phyloP scores from a whole-genome alignment of 1,140 invertebrate genomes.

The Acromyrmex heyeri region DNA sequence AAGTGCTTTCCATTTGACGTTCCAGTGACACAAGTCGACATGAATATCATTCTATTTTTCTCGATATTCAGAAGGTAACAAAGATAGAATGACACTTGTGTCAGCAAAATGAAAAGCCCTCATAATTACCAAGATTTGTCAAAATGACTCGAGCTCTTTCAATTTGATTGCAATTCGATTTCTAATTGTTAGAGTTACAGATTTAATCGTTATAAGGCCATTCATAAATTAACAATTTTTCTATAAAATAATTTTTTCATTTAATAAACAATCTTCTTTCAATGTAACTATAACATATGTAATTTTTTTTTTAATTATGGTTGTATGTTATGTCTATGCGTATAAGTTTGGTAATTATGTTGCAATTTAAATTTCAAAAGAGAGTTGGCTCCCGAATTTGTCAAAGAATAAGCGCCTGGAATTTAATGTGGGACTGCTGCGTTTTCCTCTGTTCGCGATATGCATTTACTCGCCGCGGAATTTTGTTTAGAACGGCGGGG shows the following conservation, averaged over 20 bases:
- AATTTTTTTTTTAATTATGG: background rate
- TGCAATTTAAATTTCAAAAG: conserved; percentile 32
- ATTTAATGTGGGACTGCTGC: conserved; percentile 1
- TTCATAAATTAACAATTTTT: background rate
- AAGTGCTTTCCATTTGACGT: too few species aligned
- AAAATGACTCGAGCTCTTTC: background rate
- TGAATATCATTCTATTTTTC: too few species aligned
- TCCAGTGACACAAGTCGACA: too few species aligned
- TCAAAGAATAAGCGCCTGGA: conserved; percentile 22
- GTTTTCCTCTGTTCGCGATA: conserved; percentile 14
- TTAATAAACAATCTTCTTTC: background rate
- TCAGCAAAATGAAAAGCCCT: too few species aligned
- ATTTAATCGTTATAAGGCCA: background rate
- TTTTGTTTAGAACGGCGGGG: conserved; percentile 13
- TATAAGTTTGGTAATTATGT: background rate
- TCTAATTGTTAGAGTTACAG: background rate
- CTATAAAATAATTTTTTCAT: background rate
- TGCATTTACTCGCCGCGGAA: conserved; percentile 43
- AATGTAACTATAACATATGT: conserved; percentile 8
- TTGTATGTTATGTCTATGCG: background rate
- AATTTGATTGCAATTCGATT: background rate
- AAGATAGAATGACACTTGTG: too few species aligned
- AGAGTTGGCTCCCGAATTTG: conserved; percentile 15
- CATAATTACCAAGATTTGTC: background rate
- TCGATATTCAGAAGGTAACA: too few species aligned